Conservation (phyloP, 2,113 vertebrate genomes). For the Mobula birostris region DNA sequence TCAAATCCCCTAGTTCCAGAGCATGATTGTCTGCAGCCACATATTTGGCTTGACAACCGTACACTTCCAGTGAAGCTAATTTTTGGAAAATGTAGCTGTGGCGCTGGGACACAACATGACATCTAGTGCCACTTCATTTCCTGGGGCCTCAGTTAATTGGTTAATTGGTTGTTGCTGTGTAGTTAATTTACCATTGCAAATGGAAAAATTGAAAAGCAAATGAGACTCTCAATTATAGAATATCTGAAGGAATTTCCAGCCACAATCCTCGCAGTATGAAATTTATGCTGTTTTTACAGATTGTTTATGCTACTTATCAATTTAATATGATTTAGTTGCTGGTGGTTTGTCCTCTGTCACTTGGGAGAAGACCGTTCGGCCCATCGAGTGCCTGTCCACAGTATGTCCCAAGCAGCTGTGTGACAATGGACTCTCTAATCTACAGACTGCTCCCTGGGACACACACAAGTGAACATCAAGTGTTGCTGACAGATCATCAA, state of each 20-base stretch:
- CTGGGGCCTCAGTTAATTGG: not conserved
- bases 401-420: too few species aligned
- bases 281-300: not conserved
- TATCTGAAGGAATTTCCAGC: slow-evolving; percentile 13
- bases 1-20: not conserved
- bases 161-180: slow-evolving; percentile 12
- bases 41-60: not conserved
- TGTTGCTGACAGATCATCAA: too few species aligned
- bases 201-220: slow-evolving; percentile 27
- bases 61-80: not conserved
- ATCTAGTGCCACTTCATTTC: not conserved
- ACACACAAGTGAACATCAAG: too few species aligned
- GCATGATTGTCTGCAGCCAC: not conserved
- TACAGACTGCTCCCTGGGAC: too few species aligned
- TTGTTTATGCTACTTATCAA: not conserved
- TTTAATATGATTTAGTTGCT: not conserved
- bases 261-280: not conserved
- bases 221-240: slow-evolving; percentile 1
- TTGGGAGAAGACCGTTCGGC: too few species aligned
- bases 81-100: not conserved
- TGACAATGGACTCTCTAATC: too few species aligned
- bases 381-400: too few species aligned
- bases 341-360: not conserved
- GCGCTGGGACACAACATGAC: not conserved
- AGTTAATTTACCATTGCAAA: slow-evolving; percentile 19